These are phyloP conservation scores for Argyrosomus regius DNA, from an alignment of 2,797 vertebrate species.

Conservation along the genomic window DNA sequence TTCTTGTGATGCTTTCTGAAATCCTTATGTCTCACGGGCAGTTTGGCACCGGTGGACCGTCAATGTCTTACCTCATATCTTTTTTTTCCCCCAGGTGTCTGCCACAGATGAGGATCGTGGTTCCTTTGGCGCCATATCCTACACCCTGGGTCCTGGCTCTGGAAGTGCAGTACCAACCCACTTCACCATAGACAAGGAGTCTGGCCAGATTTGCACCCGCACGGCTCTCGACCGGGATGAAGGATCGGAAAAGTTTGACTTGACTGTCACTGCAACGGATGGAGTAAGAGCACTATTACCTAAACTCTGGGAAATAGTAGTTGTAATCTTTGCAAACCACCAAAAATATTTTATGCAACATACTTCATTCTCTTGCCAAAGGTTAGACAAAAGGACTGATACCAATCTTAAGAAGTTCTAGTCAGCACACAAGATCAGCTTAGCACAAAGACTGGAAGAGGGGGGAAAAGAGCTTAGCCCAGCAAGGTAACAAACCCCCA, in stretches of 20 bases:
- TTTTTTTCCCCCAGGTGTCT: constrained; percentile 86
- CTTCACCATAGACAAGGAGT: constrained; percentile 90
- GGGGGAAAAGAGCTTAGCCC: neutral
- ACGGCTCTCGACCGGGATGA: constrained; percentile 91
- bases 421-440: neutral
- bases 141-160: constrained; percentile 89
- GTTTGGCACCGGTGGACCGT: constrained; percentile 37
- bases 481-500: neutral
- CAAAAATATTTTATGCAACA: neutral
- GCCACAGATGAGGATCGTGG: constrained; percentile 94
- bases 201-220: constrained; percentile 92
- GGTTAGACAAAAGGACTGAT: neutral
- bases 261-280: constrained; percentile 93
- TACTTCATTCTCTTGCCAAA: neutral
- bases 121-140: constrained; percentile 90
- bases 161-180: constrained; percentile 82
- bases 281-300: constrained; percentile 87
- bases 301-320: neutral
- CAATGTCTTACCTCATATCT: constrained; percentile 33
- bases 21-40: constrained; percentile 33
- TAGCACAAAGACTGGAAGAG: constrained; percentile 8
- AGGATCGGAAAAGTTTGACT: constrained; percentile 89
- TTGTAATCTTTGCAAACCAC: neutral
- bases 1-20: constrained; percentile 36
- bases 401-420: neutral